Conservation (phyloP, 2,888 invertebrate genomes). For the Sphaerophoria taeniata region DNA sequence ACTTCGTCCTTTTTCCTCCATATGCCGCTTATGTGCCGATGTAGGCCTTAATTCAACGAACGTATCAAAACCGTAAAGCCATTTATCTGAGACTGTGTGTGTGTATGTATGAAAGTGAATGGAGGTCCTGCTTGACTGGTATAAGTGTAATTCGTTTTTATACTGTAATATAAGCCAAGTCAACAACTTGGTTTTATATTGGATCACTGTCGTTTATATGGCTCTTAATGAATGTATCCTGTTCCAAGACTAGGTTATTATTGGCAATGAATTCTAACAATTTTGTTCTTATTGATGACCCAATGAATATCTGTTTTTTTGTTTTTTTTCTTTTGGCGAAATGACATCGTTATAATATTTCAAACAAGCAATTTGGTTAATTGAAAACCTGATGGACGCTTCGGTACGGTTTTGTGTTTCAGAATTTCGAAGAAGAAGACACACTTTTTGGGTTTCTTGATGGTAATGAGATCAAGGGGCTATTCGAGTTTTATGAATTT, state of each 20-base stretch:
- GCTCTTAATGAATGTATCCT: slow-evolving; percentile 63
- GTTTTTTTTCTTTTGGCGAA: no score
- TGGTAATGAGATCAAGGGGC: no score
- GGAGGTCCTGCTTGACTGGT: slow-evolving; percentile 48
- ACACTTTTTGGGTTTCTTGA: no score
- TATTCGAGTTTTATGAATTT: no score
- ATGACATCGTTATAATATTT: no score
- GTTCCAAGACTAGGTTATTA: slow-evolving; percentile 52
- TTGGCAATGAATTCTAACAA: slow-evolving; percentile 70
- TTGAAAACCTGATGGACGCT: no score
- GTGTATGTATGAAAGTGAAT: background rate
- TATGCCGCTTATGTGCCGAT: background rate
- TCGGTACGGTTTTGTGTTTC: no score
- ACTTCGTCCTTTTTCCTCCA: slow-evolving; percentile 19
- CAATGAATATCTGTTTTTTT: no score
- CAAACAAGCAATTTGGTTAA: no score
- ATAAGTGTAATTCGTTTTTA: slow-evolving; percentile 69
- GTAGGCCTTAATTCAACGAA: slow-evolving; percentile 3
- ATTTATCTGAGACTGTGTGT: background rate
- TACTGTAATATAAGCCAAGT: slow-evolving; percentile 70
- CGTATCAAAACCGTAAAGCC: no score
- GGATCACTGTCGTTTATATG: slow-evolving; percentile 42
- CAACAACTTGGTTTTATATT: slow-evolving; percentile 69
- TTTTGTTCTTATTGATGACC: slow-evolving; percentile 63
- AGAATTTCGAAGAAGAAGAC: no score